phyloP scores from a whole-genome alignment of 2,888 invertebrate genomes.

The Mantis religiosa region DNA sequence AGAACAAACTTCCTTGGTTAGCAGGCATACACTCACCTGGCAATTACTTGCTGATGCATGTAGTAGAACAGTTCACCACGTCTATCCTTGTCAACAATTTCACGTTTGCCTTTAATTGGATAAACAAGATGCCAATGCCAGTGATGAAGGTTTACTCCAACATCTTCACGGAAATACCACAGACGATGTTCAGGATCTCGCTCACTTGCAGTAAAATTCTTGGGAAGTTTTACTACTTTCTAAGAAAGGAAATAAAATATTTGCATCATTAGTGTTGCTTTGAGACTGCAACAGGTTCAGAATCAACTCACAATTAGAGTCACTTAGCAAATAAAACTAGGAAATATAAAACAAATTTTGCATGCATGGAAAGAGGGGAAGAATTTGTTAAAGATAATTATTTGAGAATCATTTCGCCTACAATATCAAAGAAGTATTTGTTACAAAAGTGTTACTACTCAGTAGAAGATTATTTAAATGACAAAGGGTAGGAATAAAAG shows the following conservation, averaged over 20 bases:
- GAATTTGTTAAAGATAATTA: too few species aligned
- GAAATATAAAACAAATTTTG: too few species aligned
- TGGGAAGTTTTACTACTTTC: constrained; percentile 65
- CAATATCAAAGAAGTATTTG: too few species aligned
- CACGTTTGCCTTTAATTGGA: constrained; percentile 62
- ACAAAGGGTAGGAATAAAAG: too few species aligned
- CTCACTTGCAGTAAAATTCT: constrained; percentile 70
- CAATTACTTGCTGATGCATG: constrained; percentile 70
- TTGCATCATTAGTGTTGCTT: not conserved
- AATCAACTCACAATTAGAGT: too few species aligned
- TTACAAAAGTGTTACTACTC: too few species aligned
- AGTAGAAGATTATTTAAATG: too few species aligned
- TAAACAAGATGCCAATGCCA: constrained; percentile 92
- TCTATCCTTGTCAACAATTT: constrained; percentile 69
- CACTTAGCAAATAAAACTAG: too few species aligned
- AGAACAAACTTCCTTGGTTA: too few species aligned
- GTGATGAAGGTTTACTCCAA: constrained; percentile 82
- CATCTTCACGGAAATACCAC: constrained; percentile 81
- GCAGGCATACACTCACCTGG: constrained; percentile 50
- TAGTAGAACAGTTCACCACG: constrained; percentile 77
- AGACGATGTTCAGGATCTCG: constrained; percentile 73
- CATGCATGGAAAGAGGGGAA: too few species aligned
- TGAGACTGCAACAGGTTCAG: too few species aligned
- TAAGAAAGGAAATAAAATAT: constrained; percentile 36
- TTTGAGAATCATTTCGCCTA: too few species aligned